These are phyloP conservation scores for Microplitis deprimator DNA, from an alignment of 2,888 invertebrate genomes.

Conservation along the genomic window DNA sequence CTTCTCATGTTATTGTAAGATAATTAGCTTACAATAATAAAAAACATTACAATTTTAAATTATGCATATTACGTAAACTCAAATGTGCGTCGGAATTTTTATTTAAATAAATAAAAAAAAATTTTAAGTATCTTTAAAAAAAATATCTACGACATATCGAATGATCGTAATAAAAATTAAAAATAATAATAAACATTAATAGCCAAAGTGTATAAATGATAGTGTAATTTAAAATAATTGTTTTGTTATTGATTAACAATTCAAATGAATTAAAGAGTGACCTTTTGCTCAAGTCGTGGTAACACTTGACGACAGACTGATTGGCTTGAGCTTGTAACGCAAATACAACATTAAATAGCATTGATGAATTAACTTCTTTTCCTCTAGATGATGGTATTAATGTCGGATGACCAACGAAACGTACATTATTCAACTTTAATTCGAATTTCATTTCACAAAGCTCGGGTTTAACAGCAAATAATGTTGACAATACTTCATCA, in stretches of 20 bases:
- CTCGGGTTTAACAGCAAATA: constrained; percentile 92
- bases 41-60: no score
- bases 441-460: constrained; percentile 93
- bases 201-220: not conserved
- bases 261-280: constrained; percentile 44
- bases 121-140: not conserved
- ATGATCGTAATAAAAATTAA: not conserved
- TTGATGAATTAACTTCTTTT: constrained; percentile 80
- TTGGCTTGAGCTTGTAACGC: constrained; percentile 91
- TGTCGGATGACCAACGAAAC: constrained; percentile 96
- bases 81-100: no score
- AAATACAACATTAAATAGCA: constrained; percentile 91
- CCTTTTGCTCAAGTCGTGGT: constrained; percentile 91
- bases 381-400: constrained; percentile 81
- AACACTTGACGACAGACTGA: constrained; percentile 93
- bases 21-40: no score
- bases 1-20: no score
- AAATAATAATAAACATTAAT: constrained; percentile 8
- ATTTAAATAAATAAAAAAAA: no score
- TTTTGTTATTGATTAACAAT: constrained; percentile 17
- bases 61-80: no score
- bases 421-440: constrained; percentile 94
- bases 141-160: not conserved
- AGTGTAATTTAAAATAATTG: not conserved
- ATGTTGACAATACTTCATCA: constrained; percentile 88